Evolutionary conservation across 1,140 invertebrate genomes (phyloP).

Genomic region (Holcopasites calliopsidis): DNA sequence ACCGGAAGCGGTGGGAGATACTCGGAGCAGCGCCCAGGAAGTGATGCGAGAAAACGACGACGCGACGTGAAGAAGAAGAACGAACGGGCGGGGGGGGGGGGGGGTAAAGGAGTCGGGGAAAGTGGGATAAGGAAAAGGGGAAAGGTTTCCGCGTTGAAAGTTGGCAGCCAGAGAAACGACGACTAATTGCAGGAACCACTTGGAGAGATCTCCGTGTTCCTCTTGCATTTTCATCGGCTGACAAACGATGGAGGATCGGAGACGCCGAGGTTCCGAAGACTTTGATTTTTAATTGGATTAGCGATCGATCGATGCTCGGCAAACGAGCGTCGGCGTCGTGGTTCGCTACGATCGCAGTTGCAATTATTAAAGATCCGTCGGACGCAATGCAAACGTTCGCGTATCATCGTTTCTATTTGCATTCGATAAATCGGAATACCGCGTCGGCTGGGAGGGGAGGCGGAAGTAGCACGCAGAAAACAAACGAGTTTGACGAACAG

Average conservation of each 20-base stretch:
- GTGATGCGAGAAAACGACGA: background rate
- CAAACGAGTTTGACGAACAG: background rate
- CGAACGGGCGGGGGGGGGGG: too few species aligned
- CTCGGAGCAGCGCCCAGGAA: background rate
- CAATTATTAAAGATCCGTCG: too few species aligned
- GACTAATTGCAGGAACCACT: conserved; percentile 47
- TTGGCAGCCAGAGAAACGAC: conserved; percentile 16
- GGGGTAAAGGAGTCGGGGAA: too few species aligned
- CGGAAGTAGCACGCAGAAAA: background rate
- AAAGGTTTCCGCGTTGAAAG: conserved; percentile 6
- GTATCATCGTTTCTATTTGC: conserved; percentile 5
- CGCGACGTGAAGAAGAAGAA: background rate
- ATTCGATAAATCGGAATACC: background rate
- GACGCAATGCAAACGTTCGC: background rate
- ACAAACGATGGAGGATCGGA: background rate
- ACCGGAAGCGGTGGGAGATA: background rate
- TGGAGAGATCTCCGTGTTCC: conserved; percentile 7
- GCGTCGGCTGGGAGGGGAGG: background rate
- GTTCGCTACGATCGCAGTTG: background rate
- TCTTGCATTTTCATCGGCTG: conserved; percentile 35
- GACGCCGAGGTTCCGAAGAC: background rate
- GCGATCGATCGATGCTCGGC: conserved; percentile 39
- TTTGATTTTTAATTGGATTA: conserved; percentile 49
- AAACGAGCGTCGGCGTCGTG: conserved; percentile 1
- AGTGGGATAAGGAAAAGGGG: background rate